Evolutionary conservation across 1,140 invertebrate species (phyloP).

Genomic region (Solen grandis): DNA sequence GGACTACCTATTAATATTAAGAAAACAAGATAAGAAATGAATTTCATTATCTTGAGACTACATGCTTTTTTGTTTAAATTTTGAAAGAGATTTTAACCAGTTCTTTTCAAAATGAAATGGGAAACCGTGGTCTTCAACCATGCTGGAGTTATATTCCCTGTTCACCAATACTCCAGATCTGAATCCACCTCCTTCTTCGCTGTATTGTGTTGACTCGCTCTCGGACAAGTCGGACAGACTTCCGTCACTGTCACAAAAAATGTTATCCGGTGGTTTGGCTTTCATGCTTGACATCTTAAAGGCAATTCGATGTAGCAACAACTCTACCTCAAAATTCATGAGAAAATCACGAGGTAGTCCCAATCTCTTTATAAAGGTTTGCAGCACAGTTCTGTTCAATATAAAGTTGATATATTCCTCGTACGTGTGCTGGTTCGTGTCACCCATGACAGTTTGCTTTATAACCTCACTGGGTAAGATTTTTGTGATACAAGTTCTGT

Average conservation of each 20-base stretch:
- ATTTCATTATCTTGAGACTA: too few species aligned
- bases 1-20: too few species aligned
- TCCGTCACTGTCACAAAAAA: slow-evolving; percentile 58
- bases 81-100: too few species aligned
- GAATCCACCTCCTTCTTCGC: slow-evolving; percentile 71
- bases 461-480: slow-evolving; percentile 66
- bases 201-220: slow-evolving; percentile 49
- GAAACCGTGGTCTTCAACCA: too few species aligned
- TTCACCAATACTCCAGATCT: slow-evolving; percentile 76
- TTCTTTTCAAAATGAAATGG: too few species aligned
- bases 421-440: slow-evolving; percentile 63
- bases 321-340: slow-evolving; percentile 69
- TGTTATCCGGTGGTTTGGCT: slow-evolving; percentile 59
- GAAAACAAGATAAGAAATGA: too few species aligned
- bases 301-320: slow-evolving; percentile 69
- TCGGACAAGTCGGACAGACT: slow-evolving; percentile 41
- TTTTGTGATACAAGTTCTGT: slow-evolving; percentile 61
- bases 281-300: slow-evolving; percentile 63
- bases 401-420: slow-evolving; percentile 72
- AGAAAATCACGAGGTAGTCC: slow-evolving; percentile 65
- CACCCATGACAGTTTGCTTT: slow-evolving; percentile 58
- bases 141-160: too few species aligned
- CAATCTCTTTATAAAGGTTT: slow-evolving; percentile 60
- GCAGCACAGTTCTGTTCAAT: slow-evolving; percentile 68
- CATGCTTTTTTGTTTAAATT: too few species aligned